Percentiles rank a stretch among this genome's conserved stretches.
Evolutionary conservation across 2,888 invertebrate genomes (phyloP).

Genomic region (Drosophila flavopinicola): DNA sequence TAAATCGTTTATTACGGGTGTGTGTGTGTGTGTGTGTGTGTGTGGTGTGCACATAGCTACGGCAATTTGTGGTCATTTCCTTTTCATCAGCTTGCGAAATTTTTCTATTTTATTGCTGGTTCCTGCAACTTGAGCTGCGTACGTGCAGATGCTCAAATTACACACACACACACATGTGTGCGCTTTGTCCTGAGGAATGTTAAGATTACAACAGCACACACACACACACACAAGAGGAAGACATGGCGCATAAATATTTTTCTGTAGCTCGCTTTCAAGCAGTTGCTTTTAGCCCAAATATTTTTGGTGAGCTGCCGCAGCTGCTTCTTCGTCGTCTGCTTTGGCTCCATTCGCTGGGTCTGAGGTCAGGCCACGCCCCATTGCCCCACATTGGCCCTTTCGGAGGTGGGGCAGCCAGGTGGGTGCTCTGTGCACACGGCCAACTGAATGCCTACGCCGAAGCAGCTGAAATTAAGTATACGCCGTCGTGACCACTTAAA

Average conservation of each 20-base stretch:
- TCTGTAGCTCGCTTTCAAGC: slow-evolving; percentile 39
- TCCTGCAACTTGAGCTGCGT: slow-evolving; percentile 48
- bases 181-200: slow-evolving; percentile 39
- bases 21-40: slow-evolving; percentile 2
- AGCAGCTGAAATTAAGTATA: slow-evolving; percentile 39
- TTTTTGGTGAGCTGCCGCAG: slow-evolving; percentile 35
- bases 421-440: not conserved
- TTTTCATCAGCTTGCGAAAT: slow-evolving; percentile 73
- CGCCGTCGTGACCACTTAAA: slow-evolving; percentile 33
- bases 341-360: slow-evolving; percentile 5
- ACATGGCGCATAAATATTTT: slow-evolving; percentile 54
- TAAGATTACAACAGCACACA: slow-evolving; percentile 42
- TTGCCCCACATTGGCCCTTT: slow-evolving; percentile 44
- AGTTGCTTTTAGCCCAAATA: slow-evolving; percentile 49
- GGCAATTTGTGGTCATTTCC: slow-evolving; percentile 80
- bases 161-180: slow-evolving; percentile 15
- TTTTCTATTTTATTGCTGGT: slow-evolving; percentile 49
- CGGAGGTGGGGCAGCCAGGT: slow-evolving; percentile 2
- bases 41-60: slow-evolving; percentile 40
- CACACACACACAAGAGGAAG: slow-evolving; percentile 1
- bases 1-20: slow-evolving; percentile 60
- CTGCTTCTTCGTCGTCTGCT: slow-evolving; percentile 9
- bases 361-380: slow-evolving; percentile 56
- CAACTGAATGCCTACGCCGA: slow-evolving; percentile 25
- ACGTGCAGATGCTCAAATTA: slow-evolving; percentile 69